Conservation (phyloP, 2,888 invertebrate genomes). For the Cynaeus angustus region DNA sequence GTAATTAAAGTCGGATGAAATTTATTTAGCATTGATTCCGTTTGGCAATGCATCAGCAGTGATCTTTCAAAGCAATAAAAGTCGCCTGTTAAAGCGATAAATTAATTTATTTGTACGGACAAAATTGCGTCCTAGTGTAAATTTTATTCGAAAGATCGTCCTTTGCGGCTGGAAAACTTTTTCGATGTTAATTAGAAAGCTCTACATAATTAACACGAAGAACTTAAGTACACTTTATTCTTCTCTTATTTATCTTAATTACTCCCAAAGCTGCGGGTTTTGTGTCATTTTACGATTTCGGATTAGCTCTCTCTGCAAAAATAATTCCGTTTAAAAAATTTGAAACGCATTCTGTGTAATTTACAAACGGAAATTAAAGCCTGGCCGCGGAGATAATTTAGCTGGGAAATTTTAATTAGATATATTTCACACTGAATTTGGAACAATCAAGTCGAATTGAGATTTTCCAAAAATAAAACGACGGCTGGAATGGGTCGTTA, state of each 20-base stretch:
- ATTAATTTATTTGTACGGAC: slow-evolving; percentile 44
- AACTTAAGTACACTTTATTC: slow-evolving; percentile 49
- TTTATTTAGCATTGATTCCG: slow-evolving; percentile 31
- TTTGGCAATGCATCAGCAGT: slow-evolving; percentile 30
- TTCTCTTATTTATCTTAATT: slow-evolving; percentile 50
- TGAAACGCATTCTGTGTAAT: slow-evolving; percentile 21
- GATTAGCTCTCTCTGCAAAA: slow-evolving; percentile 37
- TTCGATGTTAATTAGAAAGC: slow-evolving; percentile 48
- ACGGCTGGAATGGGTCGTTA: slow-evolving; percentile 40
- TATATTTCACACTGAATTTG: slow-evolving; percentile 31
- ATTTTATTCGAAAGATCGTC: slow-evolving; percentile 36
- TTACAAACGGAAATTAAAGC: slow-evolving; percentile 49
- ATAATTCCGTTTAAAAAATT: slow-evolving; percentile 27
- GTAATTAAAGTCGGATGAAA: slow-evolving; percentile 39
- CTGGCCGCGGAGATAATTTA: slow-evolving; percentile 37
- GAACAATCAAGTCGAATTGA: slow-evolving; percentile 23
- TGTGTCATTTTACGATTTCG: slow-evolving; percentile 45
- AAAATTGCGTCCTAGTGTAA: slow-evolving; percentile 31
- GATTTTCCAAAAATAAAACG: slow-evolving; percentile 24
- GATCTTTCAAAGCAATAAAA: slow-evolving; percentile 40
- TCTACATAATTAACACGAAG: slow-evolving; percentile 46
- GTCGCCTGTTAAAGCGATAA: slow-evolving; percentile 40
- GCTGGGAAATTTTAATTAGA: slow-evolving; percentile 33
- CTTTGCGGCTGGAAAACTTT: slow-evolving; percentile 39
- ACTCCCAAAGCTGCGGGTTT: slow-evolving; percentile 36